These are phyloP conservation scores for Amblyraja radiata DNA, from an alignment of 2,797 vertebrate species.

Conservation along the genomic window DNA sequence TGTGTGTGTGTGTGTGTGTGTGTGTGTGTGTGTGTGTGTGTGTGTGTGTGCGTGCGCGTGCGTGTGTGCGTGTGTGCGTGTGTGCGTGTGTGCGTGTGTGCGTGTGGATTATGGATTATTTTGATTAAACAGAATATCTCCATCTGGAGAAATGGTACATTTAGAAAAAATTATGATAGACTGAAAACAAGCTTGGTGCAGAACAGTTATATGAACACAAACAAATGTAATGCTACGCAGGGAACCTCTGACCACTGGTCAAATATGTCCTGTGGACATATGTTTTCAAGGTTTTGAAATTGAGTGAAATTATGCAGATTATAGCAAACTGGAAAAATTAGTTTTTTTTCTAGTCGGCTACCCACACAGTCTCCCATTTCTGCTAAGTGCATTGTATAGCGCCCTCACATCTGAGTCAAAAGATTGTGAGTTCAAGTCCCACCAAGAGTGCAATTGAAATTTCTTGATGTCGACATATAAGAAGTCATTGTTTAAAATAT, in stretches of 20 bases:
- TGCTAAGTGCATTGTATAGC: neutral
- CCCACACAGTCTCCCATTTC: neutral
- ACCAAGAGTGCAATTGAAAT: neutral
- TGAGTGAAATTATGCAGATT: neutral
- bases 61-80: no score
- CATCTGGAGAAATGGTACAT: neutral
- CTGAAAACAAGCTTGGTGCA: neutral
- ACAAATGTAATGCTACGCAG: neutral
- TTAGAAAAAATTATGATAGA: neutral
- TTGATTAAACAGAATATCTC: neutral
- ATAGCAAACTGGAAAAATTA: neutral
- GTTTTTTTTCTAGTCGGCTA: neutral
- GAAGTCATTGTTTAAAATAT: neutral
- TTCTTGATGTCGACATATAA: neutral
- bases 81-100: no score
- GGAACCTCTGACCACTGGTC: neutral
- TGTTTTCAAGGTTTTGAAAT: neutral
- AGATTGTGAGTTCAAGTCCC: neutral
- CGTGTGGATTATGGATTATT: no score
- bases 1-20: no score
- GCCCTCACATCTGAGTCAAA: neutral
- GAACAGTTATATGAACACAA: neutral
- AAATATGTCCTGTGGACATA: neutral
- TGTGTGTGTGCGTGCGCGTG: no score
- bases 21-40: no score